Evolutionary conservation across 2,888 invertebrate genomes (phyloP).

Genomic region (Epinotia nisella): DNA sequence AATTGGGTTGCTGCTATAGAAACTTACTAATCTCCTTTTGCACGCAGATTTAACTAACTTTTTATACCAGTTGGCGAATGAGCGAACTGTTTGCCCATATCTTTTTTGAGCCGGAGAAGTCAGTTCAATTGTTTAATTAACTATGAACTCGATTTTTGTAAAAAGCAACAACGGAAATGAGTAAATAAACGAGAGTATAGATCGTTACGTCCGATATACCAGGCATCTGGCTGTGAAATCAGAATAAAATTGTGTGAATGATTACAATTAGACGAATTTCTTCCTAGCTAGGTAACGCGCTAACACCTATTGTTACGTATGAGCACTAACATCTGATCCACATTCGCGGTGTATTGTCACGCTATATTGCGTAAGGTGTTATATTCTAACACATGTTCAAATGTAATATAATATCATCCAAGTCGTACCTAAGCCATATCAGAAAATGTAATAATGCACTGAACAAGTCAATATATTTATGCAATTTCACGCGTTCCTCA

Average conservation of each 20-base stretch:
- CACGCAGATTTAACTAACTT: conserved; percentile 11
- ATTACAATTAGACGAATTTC: conserved; percentile 51
- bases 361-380: conserved; percentile 44
- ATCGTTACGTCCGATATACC: conserved; percentile 35
- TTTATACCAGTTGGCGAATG: background rate
- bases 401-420: conserved; percentile 26
- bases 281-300: conserved; percentile 52
- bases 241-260: conserved; percentile 49
- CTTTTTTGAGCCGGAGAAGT: background rate
- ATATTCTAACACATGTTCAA: conserved; percentile 26
- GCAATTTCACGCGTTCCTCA: background rate
- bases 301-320: conserved; percentile 58
- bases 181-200: conserved; percentile 17
- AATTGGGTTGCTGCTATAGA: conserved; percentile 14
- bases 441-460: background rate
- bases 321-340: conserved; percentile 50
- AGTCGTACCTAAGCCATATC: background rate
- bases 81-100: background rate
- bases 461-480: background rate
- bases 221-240: conserved; percentile 39
- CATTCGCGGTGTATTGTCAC: conserved; percentile 56
- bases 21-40: conserved; percentile 18
- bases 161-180: background rate
- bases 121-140: background rate
- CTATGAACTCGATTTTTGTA: conserved; percentile 1